phyloP scores from a whole-genome alignment of 1,140 invertebrate species.

The Drosophila pachea region DNA sequence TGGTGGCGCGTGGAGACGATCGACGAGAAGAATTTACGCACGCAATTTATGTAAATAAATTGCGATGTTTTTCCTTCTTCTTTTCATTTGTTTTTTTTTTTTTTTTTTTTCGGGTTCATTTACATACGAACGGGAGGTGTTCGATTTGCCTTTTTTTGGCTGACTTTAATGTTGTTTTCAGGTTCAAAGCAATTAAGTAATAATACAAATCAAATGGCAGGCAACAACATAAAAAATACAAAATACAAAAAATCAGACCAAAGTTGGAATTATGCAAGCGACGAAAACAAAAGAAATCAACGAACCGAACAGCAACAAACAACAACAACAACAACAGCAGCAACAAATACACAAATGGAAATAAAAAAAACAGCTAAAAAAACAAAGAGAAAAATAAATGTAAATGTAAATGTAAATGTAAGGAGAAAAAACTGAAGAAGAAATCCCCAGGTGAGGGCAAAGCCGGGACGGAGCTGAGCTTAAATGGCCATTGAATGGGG shows the following conservation, averaged over 20 bases:
- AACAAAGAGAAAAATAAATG: neutral
- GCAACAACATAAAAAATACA: constrained; percentile 32
- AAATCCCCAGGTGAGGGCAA: constrained; percentile 16
- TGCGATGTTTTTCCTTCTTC: too few species aligned
- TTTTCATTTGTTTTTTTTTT: neutral
- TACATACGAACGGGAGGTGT: constrained; percentile 48
- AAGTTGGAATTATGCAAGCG: constrained; percentile 62
- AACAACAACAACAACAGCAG: constrained; percentile 23
- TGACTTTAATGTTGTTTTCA: constrained; percentile 46
- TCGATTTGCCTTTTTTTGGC: constrained; percentile 14
- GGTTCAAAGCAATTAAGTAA: constrained; percentile 76
- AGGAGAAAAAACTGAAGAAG: constrained; percentile 7
- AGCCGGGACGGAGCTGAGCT: constrained; percentile 2
- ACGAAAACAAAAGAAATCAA: constrained; percentile 57
- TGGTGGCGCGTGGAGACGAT: constrained; percentile 45
- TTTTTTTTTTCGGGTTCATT: constrained; percentile 20
- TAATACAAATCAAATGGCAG: constrained; percentile 69
- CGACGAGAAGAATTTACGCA: constrained; percentile 52
- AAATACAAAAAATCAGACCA: constrained; percentile 37
- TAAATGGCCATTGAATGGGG: constrained; percentile 20
- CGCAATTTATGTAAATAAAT: constrained; percentile 44
- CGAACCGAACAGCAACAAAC: constrained; percentile 46
- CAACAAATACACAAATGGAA: neutral
- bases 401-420: neutral
- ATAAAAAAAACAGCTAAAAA: neutral